Base-by-base conservation (phyloP, 2,797 vertebrate species). In the Mallotus villosus region DNA sequence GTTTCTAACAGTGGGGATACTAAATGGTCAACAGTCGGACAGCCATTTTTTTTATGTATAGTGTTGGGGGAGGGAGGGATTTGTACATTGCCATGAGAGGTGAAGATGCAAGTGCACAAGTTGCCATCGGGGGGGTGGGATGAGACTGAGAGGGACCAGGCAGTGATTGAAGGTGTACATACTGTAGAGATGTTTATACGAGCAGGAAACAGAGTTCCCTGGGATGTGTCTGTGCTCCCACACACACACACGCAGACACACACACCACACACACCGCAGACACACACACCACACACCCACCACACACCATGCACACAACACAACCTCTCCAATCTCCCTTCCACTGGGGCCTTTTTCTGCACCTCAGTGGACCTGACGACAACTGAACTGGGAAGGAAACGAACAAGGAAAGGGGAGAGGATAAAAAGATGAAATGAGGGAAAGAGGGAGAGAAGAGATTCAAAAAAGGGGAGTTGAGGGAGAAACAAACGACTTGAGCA, bases 401-500 rank as follows among this genome's bases (percentile, higher is more conserved):
- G 41, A 25, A 11, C 7, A 29, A 29, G 27, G 27, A 4, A 29
- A 29, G 27, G 19, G 49, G 21, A 32, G 4, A 5, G 37, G 34
- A 66, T n/a, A 22, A 24, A 59, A 59, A 11, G n/a, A 3, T 2
- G 57, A 9, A 11, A 34, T 34, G 32, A 34, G 32, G 7, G 21
- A 58, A 22, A n/a, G 6, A 22, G 16, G n/a, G 21, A 11, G 3
- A 11, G 58, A 19, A 16, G n/a, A n/a, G n/a, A n/a, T n/a, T n/a
- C n/a, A 14, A 14, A 24, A 25, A 16, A 16, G 59, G 2, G 24
- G 24, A 24, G 9, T 14, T 5, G 59, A 27, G 21, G 59, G 12
- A 61, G 59, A 55, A 71, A 78, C 3, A 86, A 91, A 12, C 84
- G 92, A 65, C 92, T 90, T 79, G 92, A 94, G 77, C 94, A 95